Conservation (phyloP, 1,140 invertebrate genomes). For the Panagrolaimus sp. region DNA sequence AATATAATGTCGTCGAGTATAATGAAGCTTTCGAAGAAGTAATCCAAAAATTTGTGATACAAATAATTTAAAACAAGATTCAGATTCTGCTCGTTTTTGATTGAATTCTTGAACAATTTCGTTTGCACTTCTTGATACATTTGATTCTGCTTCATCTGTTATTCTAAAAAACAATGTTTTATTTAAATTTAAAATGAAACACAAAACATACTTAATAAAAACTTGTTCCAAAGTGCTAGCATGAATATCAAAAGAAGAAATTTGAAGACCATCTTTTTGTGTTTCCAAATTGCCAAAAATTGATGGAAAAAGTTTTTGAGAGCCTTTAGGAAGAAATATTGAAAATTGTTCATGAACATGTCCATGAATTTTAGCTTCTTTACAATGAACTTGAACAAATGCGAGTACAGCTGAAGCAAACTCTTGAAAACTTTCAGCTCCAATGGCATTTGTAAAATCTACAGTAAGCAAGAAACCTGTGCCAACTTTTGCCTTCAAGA, state of each 20-base stretch:
- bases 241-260: constrained; percentile 1
- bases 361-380: not conserved
- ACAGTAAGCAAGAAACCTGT: not conserved
- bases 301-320: not conserved
- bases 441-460: not conserved
- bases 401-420: not conserved
- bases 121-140: not conserved
- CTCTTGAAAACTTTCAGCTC: not conserved
- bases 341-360: not conserved
- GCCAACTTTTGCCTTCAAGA: constrained; percentile 66
- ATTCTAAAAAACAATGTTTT: not conserved
- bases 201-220: not conserved
- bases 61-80: not conserved
- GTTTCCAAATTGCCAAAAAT: constrained; percentile 1
- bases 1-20: constrained; percentile 7
- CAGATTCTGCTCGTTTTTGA: not conserved
- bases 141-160: constrained; percentile 11
- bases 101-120: not conserved
- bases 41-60: not conserved
- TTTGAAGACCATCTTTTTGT: not conserved
- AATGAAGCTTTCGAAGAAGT: not conserved
- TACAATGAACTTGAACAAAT: not conserved
- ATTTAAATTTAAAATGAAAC: not conserved
- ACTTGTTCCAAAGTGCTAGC: not conserved
- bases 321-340: not conserved